These are phyloP conservation scores for Odontocerum albicorne DNA, from an alignment of 2,888 invertebrate genomes.

Conservation along the genomic window DNA sequence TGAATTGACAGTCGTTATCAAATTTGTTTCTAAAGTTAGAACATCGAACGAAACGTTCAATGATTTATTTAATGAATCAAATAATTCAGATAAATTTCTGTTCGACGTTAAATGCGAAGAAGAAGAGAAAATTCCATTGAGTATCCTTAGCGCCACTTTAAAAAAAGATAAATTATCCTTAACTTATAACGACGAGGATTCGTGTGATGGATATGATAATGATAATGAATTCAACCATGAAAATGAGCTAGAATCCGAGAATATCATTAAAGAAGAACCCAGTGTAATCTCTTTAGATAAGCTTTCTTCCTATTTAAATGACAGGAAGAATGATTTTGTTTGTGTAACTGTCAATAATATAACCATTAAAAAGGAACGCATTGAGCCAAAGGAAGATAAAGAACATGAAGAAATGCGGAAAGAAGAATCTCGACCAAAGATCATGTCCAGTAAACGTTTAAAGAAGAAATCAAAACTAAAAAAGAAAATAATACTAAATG, in stretches of 20 bases:
- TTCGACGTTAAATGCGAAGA: neutral
- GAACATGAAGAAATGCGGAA: too few relatives aligned
- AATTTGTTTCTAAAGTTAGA: slow-evolving; percentile 22
- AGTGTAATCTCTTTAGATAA: slow-evolving; percentile 10
- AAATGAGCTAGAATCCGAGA: neutral
- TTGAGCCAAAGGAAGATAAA: neutral
- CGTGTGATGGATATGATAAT: neutral
- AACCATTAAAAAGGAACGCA: slow-evolving; percentile 2
- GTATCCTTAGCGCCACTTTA: slow-evolving; percentile 15
- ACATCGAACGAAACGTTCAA: slow-evolving; percentile 20
- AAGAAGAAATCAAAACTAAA: slow-evolving; percentile 4
- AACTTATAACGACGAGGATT: slow-evolving; percentile 5
- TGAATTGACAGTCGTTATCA: slow-evolving; percentile 15
- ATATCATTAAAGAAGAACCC: neutral
- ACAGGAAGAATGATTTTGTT: slow-evolving; percentile 1
- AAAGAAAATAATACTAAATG: neutral
- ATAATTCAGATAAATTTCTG: too few relatives aligned
- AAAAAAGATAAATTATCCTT: slow-evolving; percentile 12
- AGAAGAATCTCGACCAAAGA: too few relatives aligned
- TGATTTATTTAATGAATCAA: too few relatives aligned
- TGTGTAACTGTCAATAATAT: slow-evolving; percentile 7
- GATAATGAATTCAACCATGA: neutral
- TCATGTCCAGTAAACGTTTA: too few relatives aligned
- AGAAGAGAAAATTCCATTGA: slow-evolving; percentile 6
- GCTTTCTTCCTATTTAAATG: neutral